These are phyloP conservation scores for Cephalopterus ornatus DNA, from an alignment of 2,113 vertebrate species.

Conservation along the genomic window DNA sequence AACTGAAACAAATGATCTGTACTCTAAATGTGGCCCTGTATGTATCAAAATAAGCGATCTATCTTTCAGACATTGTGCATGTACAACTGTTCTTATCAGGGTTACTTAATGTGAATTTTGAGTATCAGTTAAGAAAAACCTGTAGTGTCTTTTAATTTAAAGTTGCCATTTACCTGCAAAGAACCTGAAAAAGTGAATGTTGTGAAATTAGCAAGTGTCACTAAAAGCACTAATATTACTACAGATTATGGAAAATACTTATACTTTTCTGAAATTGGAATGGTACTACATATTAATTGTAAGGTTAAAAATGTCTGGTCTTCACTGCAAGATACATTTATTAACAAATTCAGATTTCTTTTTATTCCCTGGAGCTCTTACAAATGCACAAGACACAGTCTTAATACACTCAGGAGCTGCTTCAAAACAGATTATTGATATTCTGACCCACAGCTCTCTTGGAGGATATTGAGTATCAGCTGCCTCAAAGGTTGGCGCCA, in stretches of 20 bases:
- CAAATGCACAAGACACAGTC: constrained; percentile 72
- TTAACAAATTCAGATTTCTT: background rate
- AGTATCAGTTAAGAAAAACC: background rate
- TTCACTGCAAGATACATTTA: background rate
- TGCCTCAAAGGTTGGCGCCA: constrained; percentile 94
- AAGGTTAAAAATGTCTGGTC: background rate
- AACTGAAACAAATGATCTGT: background rate
- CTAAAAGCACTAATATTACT: background rate
- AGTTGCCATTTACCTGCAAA: background rate
- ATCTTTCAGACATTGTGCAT: accelerated
- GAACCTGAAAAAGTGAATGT: background rate
- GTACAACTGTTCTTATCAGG: background rate
- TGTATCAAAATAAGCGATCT: background rate
- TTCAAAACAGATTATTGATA: constrained; percentile 83
- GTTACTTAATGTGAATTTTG: background rate
- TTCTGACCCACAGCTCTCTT: constrained; percentile 77
- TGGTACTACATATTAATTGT: background rate
- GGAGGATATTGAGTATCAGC: constrained; percentile 91
- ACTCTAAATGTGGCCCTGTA: background rate
- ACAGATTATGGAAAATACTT: background rate
- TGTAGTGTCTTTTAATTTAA: background rate
- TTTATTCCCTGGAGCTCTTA: constrained; percentile 33
- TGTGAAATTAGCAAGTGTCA: background rate
- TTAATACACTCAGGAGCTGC: constrained; percentile 70
- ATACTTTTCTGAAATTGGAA: background rate